phyloP scores from a whole-genome alignment of 2,797 vertebrate species.

The Rallus crepitans region DNA sequence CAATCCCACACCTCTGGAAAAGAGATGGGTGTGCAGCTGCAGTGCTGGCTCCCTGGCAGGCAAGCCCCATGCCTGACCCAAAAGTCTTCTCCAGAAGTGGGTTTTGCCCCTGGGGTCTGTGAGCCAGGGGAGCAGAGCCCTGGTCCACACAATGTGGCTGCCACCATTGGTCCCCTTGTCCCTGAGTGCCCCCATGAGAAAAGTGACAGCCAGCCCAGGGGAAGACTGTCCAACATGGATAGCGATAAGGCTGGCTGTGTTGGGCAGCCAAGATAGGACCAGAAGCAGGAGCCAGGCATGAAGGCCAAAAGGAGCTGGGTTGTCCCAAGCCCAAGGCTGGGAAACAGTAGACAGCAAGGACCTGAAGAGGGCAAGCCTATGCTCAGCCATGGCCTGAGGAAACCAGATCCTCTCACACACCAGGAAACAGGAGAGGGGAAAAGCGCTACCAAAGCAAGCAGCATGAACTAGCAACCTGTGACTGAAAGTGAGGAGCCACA shows the following conservation, averaged over 20 bases:
- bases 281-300: background rate
- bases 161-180: background rate
- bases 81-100: background rate
- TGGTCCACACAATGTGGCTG: accelerated
- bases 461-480: background rate
- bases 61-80: background rate
- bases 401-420: background rate
- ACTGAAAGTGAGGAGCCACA: background rate
- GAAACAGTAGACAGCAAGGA: background rate
- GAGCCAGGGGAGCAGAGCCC: background rate
- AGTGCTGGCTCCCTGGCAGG: background rate
- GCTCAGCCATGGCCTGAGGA: background rate
- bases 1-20: background rate
- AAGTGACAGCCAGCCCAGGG: background rate
- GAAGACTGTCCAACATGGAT: background rate
- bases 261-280: background rate
- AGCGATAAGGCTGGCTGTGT: accelerated
- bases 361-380: background rate
- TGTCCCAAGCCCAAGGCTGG: background rate
- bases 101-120: background rate
- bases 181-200: accelerated
- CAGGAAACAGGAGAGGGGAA: background rate
- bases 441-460: background rate
- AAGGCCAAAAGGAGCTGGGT: background rate
- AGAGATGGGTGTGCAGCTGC: background rate